A percentile compares a stretch with the other conserved stretches of the same genome.
phyloP scores from a whole-genome alignment of 1,140 invertebrate genomes.

The Pantala flavescens region DNA sequence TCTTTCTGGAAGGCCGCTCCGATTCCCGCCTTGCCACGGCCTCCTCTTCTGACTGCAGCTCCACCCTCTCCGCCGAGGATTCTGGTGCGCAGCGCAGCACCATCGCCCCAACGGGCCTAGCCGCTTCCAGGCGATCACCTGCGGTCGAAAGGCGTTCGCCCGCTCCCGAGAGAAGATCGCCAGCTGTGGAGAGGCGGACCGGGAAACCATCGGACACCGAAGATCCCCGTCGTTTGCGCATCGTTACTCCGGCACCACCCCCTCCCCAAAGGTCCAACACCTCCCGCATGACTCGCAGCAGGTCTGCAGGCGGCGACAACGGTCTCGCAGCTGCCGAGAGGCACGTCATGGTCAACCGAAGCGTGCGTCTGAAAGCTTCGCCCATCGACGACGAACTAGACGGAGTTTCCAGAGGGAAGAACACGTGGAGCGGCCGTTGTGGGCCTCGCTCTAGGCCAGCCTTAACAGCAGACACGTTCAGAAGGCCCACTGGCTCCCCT shows the following conservation, averaged over 20 bases:
- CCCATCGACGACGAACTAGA: background rate
- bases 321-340: background rate
- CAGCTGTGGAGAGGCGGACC: background rate
- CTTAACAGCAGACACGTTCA: slow-evolving; percentile 12
- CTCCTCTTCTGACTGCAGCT: background rate
- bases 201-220: background rate
- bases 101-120: background rate
- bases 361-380: background rate
- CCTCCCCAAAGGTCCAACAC: background rate
- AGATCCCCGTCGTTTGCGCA: background rate
- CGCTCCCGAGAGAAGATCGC: background rate
- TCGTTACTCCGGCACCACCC: background rate
- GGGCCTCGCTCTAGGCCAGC: background rate
- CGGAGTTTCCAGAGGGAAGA: background rate
- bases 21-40: background rate
- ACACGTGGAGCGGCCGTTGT: slow-evolving; percentile 12
- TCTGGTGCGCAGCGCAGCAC: background rate
- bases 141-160: background rate
- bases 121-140: background rate
- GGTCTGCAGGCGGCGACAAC: background rate
- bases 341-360: slow-evolving; percentile 11
- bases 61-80: background rate
- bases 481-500: background rate
- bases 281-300: background rate
- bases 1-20: background rate